These are phyloP conservation scores for Hydractinia symbiolongicarpus DNA, from an alignment of 30 jellyfish, hydroid and myxozoan genomes.

Conservation along the genomic window DNA sequence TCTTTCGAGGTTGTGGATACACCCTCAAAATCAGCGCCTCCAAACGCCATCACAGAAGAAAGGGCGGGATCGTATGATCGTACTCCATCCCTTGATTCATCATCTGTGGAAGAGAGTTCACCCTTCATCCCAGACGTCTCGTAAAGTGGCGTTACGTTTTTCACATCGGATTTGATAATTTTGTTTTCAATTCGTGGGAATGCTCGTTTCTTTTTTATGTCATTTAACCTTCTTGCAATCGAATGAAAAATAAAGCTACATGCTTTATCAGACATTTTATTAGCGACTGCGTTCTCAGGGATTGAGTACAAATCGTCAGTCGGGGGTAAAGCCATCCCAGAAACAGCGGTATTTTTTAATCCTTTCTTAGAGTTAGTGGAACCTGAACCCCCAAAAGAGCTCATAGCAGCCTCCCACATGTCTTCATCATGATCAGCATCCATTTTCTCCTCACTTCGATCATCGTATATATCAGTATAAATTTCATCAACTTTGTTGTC, in stretches of 20 bases:
- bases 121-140: slow-evolving; percentile 15
- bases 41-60: not conserved
- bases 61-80: not conserved
- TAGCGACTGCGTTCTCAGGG: not conserved
- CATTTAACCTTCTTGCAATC: not conserved
- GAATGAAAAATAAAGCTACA: slow-evolving; percentile 23
- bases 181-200: slow-evolving; percentile 7
- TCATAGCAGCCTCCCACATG: slow-evolving; percentile 2
- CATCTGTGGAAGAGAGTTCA: slow-evolving; percentile 24
- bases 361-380: not conserved
- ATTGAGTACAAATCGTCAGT: not conserved
- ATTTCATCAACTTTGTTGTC: too few species aligned
- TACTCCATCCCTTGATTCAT: not conserved
- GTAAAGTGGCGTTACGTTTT: slow-evolving; percentile 18
- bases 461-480: too few species aligned
- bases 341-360: not conserved
- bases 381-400: not conserved
- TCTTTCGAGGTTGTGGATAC: not conserved
- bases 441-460: not conserved
- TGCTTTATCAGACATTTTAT: not conserved
- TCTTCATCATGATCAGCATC: not conserved
- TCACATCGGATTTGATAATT: not conserved
- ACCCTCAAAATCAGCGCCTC: not conserved
- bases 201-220: not conserved
- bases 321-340: too few species aligned